Percentiles rank a stretch among this genome's conserved stretches.
Evolutionary conservation across 2,113 vertebrate species (phyloP).

Genomic region (Dendropsophus ebraccatus): DNA sequence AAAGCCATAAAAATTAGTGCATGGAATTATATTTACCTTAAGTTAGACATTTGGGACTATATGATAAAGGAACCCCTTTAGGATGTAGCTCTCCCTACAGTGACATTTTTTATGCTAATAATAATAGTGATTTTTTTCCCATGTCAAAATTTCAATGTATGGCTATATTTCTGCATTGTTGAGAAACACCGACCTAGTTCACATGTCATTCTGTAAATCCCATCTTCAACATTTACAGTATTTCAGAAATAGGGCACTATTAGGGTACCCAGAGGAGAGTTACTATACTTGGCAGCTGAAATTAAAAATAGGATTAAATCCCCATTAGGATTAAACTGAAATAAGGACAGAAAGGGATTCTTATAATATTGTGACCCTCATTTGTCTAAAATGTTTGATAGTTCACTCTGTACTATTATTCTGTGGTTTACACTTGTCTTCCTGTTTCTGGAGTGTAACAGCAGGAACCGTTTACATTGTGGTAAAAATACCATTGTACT

Average conservation of each 20-base stretch:
- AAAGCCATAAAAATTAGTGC: no score
- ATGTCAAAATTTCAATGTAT: background rate
- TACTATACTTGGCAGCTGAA: conserved; percentile 10
- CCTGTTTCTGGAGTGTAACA: conserved; percentile 18
- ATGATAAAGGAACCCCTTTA: no score
- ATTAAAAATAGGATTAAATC: conserved; percentile 15
- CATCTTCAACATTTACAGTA: background rate
- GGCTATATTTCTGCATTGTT: background rate
- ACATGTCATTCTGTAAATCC: background rate
- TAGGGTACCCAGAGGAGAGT: background rate
- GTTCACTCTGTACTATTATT: background rate
- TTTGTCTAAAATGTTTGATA: background rate
- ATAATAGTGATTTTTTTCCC: background rate
- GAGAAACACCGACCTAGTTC: background rate
- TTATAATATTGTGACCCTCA: background rate
- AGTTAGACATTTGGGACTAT: no score
- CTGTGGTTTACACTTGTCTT: conserved; percentile 14
- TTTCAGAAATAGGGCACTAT: background rate
- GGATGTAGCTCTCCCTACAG: no score
- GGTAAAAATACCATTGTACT: conserved; percentile 6
- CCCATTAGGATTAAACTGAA: conserved; percentile 10
- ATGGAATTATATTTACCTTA: no score
- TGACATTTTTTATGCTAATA: no score
- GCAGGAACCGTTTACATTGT: background rate
- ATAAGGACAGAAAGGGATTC: conserved; percentile 6